Evolutionary conservation across 2,888 invertebrate species (phyloP), one percentile per base, ranked within the genome.

Genomic region (Rhaphigaster nebulosa): DNA sequence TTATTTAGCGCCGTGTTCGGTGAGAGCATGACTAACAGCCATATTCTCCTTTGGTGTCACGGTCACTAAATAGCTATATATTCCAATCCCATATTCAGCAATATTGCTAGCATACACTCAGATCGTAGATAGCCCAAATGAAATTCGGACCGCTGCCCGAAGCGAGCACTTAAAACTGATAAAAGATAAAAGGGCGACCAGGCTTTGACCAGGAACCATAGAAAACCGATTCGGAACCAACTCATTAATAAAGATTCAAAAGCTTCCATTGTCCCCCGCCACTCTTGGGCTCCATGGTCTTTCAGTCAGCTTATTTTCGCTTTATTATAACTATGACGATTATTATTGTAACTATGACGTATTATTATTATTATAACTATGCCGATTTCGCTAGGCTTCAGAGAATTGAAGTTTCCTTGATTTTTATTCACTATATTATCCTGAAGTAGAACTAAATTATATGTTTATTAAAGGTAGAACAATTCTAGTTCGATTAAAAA

Each of bases 111-210:
- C 34, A 29, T 12, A 38, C 20, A 38, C 8, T 3, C 65, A n/a
- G 15, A 65, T 65, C 4, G 65, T 5, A 65, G 29, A 65, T 65
- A 20, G 34, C n/a, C 18, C 38, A 38, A 20, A 38, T 23, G 65
- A 29, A 38, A 38, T 38, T 38, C 70, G 20, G 38, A 38, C 34
- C 34, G 23, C 20, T 34, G 12, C 6, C 20, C 20, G 34, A 76
- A 76, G 70, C 15, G 70, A 38, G 38, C 70, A 76, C 70, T 76
- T 76, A 76, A 76, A 76, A 76, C 34, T 76, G 34, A 76, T 76
- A 76, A 76, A 76, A 76, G 70, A 76, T 76, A 38, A 76, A 76
- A 76, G 70, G 15, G 1, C 60, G 15, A 18, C 15, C 5, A 18
- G 18, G 6, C 70, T 76, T 76, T 76, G 70, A 76, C 8, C 70